Evolutionary conservation across 2,113 vertebrate species (phyloP).

Genomic region (Dicrurus megarhynchus): DNA sequence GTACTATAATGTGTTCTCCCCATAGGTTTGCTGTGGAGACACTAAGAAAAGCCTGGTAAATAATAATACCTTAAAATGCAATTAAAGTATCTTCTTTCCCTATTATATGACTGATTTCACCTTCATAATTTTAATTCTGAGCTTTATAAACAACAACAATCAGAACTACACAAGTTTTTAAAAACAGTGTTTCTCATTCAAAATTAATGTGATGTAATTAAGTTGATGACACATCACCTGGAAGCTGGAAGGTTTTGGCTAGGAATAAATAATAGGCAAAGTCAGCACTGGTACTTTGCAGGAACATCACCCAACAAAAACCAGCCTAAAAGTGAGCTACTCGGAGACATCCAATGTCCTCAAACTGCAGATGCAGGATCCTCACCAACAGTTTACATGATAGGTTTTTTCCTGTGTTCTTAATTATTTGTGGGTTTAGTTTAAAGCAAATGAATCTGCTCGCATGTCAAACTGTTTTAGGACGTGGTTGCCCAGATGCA

Average conservation of each 20-base stretch:
- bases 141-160: background rate
- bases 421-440: slow-evolving; percentile 15
- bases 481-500: background rate
- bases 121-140: background rate
- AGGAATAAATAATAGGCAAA: background rate
- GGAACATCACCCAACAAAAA: background rate
- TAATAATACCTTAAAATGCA: background rate
- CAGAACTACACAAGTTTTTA: background rate
- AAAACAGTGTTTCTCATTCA: background rate
- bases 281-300: background rate
- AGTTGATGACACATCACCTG: background rate
- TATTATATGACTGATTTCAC: background rate
- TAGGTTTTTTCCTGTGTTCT: background rate
- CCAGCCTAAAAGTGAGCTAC: background rate
- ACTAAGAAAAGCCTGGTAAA: background rate
- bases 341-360: background rate
- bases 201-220: background rate
- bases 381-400: background rate
- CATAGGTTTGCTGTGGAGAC: background rate
- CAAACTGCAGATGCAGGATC: slow-evolving; percentile 3
- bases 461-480: background rate
- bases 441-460: slow-evolving; percentile 1
- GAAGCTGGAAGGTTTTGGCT: background rate
- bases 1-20: background rate
- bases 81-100: background rate